Percentiles rank a stretch among this genome's conserved stretches.
These are phyloP conservation scores for Syrista parreyssii DNA, from an alignment of 2,888 invertebrate species.

Conservation along the genomic window DNA sequence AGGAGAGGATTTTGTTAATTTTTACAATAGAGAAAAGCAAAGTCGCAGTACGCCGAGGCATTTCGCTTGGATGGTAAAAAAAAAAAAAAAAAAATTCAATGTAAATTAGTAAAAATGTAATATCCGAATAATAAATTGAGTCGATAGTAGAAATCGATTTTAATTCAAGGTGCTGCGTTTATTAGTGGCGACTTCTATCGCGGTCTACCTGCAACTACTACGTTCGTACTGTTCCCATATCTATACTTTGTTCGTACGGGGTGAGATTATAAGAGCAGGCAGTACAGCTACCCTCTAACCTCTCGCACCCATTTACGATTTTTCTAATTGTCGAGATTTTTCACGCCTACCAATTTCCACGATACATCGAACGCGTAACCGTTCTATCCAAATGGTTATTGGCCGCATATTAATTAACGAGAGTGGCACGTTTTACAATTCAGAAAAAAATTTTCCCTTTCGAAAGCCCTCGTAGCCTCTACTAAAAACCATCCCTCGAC, in stretches of 20 bases:
- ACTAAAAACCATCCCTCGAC: not conserved
- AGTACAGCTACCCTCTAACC: not conserved
- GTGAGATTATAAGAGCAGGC: not conserved
- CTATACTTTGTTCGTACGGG: not conserved
- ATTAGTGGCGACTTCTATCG: slow-evolving; percentile 26
- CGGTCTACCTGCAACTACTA: not conserved
- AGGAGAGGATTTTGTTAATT: slow-evolving; percentile 41
- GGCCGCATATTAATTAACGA: slow-evolving; percentile 49
- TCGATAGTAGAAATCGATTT: slow-evolving; percentile 42
- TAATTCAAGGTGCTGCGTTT: slow-evolving; percentile 45
- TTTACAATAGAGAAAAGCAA: slow-evolving; percentile 29
- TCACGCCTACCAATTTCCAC: not conserved
- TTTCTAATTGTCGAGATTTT: not conserved
- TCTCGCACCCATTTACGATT: not conserved
- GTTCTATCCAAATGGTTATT: slow-evolving; percentile 45
- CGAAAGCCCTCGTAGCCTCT: not conserved
- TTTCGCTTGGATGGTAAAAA: not conserved
- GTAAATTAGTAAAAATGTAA: not conserved
- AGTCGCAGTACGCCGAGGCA: not conserved
- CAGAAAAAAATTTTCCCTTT: not conserved
- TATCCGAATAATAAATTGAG: not conserved
- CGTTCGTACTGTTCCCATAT: not conserved
- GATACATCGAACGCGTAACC: not conserved
- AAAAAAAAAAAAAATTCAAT: not conserved
- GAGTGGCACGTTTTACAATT: slow-evolving; percentile 22